A percentile compares a stretch with the other conserved stretches of the same genome.
phyloP scores from a whole-genome alignment of 2,797 vertebrate species.

The Micrastur ruficollis region DNA sequence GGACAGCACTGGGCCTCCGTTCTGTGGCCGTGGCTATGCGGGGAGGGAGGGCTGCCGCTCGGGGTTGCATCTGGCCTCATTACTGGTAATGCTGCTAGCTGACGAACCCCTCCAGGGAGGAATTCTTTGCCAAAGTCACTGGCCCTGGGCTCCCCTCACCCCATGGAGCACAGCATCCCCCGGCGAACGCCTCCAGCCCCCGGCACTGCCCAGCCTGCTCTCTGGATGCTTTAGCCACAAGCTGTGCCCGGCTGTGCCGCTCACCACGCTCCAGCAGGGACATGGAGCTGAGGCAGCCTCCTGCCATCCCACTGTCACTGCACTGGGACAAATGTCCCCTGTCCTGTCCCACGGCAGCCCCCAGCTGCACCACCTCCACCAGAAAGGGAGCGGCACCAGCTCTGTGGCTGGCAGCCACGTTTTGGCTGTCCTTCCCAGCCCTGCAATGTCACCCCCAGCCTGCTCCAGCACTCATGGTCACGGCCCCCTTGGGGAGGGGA shows the following conservation, averaged over 20 bases:
- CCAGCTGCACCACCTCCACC: not conserved
- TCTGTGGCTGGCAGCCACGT: not conserved
- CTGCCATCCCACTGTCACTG: not conserved
- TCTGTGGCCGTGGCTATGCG: too few species aligned
- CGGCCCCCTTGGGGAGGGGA: not conserved
- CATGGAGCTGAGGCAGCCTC: not conserved
- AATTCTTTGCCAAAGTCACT: not conserved
- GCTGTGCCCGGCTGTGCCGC: not conserved
- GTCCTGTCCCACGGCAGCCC: not conserved
- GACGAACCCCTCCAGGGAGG: not conserved
- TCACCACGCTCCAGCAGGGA: not conserved
- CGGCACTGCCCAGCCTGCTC: not conserved
- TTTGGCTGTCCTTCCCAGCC: not conserved
- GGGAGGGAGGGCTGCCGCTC: not conserved
- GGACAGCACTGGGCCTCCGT: not conserved
- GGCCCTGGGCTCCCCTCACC: not conserved
- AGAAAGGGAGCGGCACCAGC: not conserved
- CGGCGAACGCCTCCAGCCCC: not conserved
- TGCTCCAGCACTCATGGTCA: too few species aligned
- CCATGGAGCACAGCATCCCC: too few species aligned
- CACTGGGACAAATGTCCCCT: not conserved
- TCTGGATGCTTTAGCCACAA: too few species aligned
- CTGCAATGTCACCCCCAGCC: not conserved
- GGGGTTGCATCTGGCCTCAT: too few species aligned
- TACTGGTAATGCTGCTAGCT: not conserved